Base-by-base conservation (phyloP, 2,797 vertebrate genomes). In the Rachycentron canadum region DNA sequence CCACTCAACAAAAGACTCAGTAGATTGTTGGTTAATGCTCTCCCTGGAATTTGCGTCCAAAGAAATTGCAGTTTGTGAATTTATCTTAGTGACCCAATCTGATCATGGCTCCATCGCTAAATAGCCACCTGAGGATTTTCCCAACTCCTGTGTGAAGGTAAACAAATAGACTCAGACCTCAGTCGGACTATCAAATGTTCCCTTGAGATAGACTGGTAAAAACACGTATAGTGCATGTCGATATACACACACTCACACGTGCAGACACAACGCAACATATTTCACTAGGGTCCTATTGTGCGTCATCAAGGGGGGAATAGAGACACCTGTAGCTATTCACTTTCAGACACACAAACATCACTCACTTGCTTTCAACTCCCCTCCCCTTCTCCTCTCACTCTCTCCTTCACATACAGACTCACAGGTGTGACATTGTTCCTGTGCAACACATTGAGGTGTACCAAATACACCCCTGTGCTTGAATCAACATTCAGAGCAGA, bases 231-330 rank as follows among this genome's bases (percentile, higher is more conserved):
- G 62, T 23, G 65, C 63, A 74, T 43, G n/a, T n/a, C 55, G 25
- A 28, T 47, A 61, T 7, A 53, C 38, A 50, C n/a, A 38, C 26
- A 16, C 73, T 14, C 28, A 49, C 71, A 53, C 32, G 28, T 32
- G 30, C 62, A 61, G 5, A 58, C 69, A 65, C 1, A 0, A 25
- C 32, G n/a, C n/a, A n/a, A n/a, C n/a, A n/a, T 62, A 65, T 86
- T 79, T 82, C 90, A 87, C 89, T 28, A 41, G 86, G 85, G 84
- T 84, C 81, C 57, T 63, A 23, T 61, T 57, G 84, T 92, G 89
- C 79, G 84, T 93, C 91, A 93, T 89, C 82, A 71, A 74, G 84
- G 69, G 72, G 55, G 62, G 69, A 45, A 74, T 73, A 32, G 40
- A 74, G 59, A 86, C 88, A 82, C 78, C 72, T 84, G 76, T 78